These are phyloP conservation scores for Emberiza fucata DNA, from an alignment of 2,113 vertebrate genomes.

Conservation along the genomic window DNA sequence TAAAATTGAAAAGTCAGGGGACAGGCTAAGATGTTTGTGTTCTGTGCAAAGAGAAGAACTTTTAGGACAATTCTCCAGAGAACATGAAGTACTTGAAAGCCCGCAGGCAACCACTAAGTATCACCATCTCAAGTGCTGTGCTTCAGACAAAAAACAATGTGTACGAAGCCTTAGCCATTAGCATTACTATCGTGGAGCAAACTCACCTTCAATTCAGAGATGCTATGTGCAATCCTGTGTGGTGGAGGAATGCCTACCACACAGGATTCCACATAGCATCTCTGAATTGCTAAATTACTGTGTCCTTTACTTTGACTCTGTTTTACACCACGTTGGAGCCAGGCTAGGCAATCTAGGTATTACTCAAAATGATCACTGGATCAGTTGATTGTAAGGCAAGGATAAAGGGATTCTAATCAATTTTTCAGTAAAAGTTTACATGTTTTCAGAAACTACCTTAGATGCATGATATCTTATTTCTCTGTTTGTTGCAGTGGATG, in stretches of 20 bases:
- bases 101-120: neutral
- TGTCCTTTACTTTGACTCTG: neutral
- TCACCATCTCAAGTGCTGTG: neutral
- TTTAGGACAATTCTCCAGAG: neutral
- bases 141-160: neutral
- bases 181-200: neutral
- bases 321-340: neutral
- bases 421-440: neutral
- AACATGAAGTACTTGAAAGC: neutral
- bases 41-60: neutral
- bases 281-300: neutral
- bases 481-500: neutral
- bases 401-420: neutral
- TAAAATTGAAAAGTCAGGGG: neutral
- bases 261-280: neutral
- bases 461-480: neutral
- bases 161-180: neutral
- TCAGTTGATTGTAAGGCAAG: neutral
- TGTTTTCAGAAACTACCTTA: neutral
- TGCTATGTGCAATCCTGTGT: neutral
- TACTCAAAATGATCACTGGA: neutral
- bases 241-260: neutral
- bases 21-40: neutral
- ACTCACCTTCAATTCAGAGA: neutral
- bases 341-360: neutral